Base-by-base conservation (phyloP, 2,113 vertebrate species). In the Dicerorhinus sumatrensis region DNA sequence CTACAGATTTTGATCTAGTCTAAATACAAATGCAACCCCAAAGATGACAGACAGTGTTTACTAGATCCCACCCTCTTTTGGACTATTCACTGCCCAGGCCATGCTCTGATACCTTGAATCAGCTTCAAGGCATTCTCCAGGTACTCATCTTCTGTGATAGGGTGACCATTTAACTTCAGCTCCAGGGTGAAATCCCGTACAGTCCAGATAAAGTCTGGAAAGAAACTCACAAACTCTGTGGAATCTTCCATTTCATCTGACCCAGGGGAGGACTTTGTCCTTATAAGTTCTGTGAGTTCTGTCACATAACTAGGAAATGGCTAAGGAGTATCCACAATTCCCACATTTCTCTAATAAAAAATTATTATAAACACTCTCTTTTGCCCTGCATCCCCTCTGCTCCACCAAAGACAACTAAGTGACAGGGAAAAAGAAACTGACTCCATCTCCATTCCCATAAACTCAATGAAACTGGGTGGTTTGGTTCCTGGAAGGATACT, bases 201-300 rank as follows among this genome's bases (percentile, higher is more conserved):
- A 23, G 69, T 33, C 98, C 98, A 98, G 33, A 97, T 81, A 94
- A 98, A 98, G 25, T 93, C 94, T 83, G 96, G 98, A 65, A 98
- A 98, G 87, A 98, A 97, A 60, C 94, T 94, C 76, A 97, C 90
- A 85, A 96, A 96, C 4, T 96, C 89, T 6, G 54, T 3, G 8
- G 94, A 87, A 77, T 96, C 95, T 16, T 96, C 67, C 23, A 25
- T 33, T n/a, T 16, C 79, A 18, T 46, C 69, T 13, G 27, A 1
- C 12, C 11, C 27, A 39, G 12, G 31, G 25, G 33, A 77, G 23
- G 97, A 96, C 75, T 97, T 97, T 46, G 88, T 42, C 79, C 48
- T 89, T n/a, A 97, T 97, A 10, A 80, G 27, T 25, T 97, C 60
- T 33, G 97, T 96, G 31, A 98, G 79, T 39, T 98, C 94, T 69